phyloP scores from a whole-genome alignment of 2,888 invertebrate species.

The Pocota personata region DNA sequence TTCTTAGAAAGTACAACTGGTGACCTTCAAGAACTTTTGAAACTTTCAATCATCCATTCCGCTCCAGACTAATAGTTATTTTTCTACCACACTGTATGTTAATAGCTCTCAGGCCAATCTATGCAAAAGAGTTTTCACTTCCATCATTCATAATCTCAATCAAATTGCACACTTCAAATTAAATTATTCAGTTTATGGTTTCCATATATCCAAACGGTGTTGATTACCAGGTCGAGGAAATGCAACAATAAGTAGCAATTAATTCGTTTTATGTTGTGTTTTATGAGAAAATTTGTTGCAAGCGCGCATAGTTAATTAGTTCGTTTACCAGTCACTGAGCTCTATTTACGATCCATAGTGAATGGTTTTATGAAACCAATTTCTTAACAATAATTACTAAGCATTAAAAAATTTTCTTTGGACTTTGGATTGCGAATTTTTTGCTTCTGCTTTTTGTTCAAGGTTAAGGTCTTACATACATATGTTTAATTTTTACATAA shows the following conservation, averaged over 20 bases:
- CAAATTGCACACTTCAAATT: background rate
- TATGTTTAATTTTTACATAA: background rate
- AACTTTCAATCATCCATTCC: too few species aligned
- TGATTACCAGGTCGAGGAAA: background rate
- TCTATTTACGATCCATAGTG: background rate
- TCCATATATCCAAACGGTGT: background rate
- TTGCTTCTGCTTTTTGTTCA: background rate
- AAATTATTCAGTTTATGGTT: background rate
- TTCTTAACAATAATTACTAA: constrained; percentile 20
- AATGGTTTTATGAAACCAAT: constrained; percentile 11
- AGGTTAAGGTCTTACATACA: constrained; percentile 33
- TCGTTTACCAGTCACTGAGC: background rate
- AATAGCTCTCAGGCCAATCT: background rate
- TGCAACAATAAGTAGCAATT: background rate
- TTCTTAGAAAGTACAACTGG: too few species aligned
- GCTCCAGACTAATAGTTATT: too few species aligned
- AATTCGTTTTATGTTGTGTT: background rate
- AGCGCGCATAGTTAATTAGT: background rate
- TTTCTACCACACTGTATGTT: background rate
- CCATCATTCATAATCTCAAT: background rate
- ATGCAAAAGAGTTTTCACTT: background rate
- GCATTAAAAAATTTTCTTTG: constrained; percentile 1
- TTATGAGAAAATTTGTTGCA: constrained; percentile 4
- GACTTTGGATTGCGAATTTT: constrained; percentile 14
- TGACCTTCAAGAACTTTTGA: too few species aligned